phyloP scores from a whole-genome alignment of 2,113 vertebrate genomes.

The Macrotus californicus region DNA sequence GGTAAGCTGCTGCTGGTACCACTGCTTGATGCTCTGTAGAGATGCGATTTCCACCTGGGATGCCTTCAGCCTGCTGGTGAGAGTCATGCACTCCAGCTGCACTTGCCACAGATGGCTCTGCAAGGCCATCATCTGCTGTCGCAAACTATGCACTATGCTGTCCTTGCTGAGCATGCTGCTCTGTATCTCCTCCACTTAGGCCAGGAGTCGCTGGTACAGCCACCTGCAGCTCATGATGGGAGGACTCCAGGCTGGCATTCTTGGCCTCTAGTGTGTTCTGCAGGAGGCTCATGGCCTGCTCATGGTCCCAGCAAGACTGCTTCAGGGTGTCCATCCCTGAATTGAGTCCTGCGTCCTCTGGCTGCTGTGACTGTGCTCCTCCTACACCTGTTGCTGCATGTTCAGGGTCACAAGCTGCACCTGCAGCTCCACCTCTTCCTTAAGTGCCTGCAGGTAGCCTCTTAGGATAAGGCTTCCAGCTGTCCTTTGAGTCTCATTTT shows the following conservation, averaged over 20 bases:
- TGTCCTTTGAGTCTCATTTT: conserved; percentile 97
- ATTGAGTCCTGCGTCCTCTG: conserved; percentile 88
- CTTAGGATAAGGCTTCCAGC: conserved; percentile 91
- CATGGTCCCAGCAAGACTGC: conserved; percentile 89
- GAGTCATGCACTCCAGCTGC: conserved; percentile 87
- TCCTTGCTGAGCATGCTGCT: conserved; percentile 87
- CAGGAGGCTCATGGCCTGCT: conserved; percentile 93
- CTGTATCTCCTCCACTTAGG: conserved; percentile 95
- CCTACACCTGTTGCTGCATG: conserved; percentile 86
- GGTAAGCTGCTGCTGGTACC: conserved; percentile 96
- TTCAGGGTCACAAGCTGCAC: conserved; percentile 92
- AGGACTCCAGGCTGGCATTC: conserved; percentile 90
- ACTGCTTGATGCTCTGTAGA: conserved; percentile 90
- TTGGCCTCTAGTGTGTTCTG: conserved; percentile 92
- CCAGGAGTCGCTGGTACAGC: conserved; percentile 94
- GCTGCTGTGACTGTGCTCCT: conserved; percentile 85
- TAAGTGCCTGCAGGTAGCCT: conserved; percentile 93
- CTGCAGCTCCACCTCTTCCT: conserved; percentile 96
- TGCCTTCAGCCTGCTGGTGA: conserved; percentile 91
- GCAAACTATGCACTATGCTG: conserved; percentile 89
- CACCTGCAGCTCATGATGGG: conserved; percentile 91
- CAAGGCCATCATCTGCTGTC: conserved; percentile 88
- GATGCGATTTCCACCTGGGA: conserved; percentile 94
- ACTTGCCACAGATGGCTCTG: conserved; percentile 94
- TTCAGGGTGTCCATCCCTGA: conserved; percentile 88